Base-by-base conservation (phyloP, 2,797 vertebrate species). In the Chiropotes sagulatus region DNA sequence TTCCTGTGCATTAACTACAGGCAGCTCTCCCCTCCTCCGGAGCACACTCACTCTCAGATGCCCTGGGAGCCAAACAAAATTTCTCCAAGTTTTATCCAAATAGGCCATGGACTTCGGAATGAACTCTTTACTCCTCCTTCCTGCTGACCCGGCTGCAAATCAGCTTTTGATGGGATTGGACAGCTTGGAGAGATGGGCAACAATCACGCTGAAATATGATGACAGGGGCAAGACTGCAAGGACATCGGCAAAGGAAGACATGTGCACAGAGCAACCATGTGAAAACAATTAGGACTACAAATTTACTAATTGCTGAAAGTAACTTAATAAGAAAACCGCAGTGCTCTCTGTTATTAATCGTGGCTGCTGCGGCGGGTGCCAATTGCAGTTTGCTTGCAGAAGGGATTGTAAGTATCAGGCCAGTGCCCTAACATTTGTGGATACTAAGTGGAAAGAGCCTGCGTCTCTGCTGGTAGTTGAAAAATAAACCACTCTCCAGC, bases 271-370 rank as follows among this genome's bases (percentile, higher is more conserved):
- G 96, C 89, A 20, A 93, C 88, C 93, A 93, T 97, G 93, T 2
- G 78, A 80, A 96, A 97, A 83, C 93, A 61, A 94, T 97, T 86
- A 96, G 95, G 92, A 93, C 85, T 61, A 93, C 97, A 97, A 95
- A 97, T 97, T 96, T 92, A 93, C 96, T 97, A 98, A 97, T 97
- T 93, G 78, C 75, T 19, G 85, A 88, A 75, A 95, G 96, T 78
- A 81, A 90, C 96, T 90, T 93, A 97, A 95, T 96, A 95, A 90
- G 95, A 92, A 96, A 98, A 92, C 96, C 96, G 96, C 93, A 96
- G 1, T 4, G 84, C 79, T 91, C 79, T 85, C 61, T 17, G 72
- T 88, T 64, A 57, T 88, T 73, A 81, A 84, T 87, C 94, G 95
- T 2, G 28, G 91, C 93, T 87, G 24, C 80, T 4, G 72, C 41